A percentile compares a stretch with the other conserved stretches of the same genome.
Conservation (phyloP, 2,113 vertebrate species). For the Notothenia rossii region DNA sequence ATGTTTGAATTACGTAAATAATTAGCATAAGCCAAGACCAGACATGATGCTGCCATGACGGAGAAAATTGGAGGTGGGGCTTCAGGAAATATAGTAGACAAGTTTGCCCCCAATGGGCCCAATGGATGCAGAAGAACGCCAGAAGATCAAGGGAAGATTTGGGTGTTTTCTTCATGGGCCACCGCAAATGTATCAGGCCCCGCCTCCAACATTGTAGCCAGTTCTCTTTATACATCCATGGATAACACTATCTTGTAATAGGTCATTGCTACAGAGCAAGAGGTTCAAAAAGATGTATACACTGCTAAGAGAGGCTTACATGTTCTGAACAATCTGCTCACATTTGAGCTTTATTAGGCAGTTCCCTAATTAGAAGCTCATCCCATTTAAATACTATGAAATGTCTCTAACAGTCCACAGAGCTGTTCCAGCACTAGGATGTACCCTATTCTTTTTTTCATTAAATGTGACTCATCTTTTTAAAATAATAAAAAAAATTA, state of each 20-base stretch:
- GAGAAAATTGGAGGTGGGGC: too few species aligned
- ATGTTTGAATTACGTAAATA: too few species aligned
- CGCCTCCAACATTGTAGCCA: too few species aligned
- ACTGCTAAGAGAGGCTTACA: neutral
- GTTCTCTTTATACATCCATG: neutral
- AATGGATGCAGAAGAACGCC: too few species aligned
- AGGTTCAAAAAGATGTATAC: slow-evolving; percentile 13
- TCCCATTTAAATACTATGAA: neutral
- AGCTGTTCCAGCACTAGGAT: slow-evolving; percentile 3
- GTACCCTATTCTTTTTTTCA: slow-evolving; percentile 4
- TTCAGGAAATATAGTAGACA: too few species aligned
- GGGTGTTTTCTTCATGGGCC: too few species aligned
- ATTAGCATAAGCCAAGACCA: too few species aligned
- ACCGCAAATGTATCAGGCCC: too few species aligned
- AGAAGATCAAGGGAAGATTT: too few species aligned
- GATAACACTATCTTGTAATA: slow-evolving; percentile 27
- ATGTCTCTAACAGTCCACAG: neutral
- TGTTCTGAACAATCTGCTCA: neutral
- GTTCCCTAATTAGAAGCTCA: neutral
- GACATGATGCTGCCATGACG: too few species aligned
- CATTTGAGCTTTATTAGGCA: neutral
- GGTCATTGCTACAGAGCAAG: neutral
- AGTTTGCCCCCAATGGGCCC: too few species aligned
- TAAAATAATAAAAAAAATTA: slow-evolving; percentile 36
- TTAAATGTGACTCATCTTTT: slow-evolving; percentile 19